Evolutionary conservation across 2,888 invertebrate species (phyloP).

Genomic region (Drosophila mayaguana): DNA sequence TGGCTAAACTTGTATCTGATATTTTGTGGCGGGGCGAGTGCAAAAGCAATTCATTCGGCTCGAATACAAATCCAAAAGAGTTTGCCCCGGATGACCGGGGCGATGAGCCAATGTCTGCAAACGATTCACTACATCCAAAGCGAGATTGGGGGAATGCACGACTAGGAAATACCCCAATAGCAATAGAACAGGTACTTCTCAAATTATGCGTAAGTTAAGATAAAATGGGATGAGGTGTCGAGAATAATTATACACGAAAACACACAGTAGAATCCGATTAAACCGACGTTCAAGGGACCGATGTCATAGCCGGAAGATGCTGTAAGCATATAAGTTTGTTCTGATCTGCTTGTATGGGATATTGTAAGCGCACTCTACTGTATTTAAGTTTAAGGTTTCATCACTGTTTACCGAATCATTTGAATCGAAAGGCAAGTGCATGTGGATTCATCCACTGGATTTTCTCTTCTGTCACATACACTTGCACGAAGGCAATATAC

Average conservation of each 20-base stretch:
- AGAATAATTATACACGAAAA: background rate
- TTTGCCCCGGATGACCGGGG: constrained; percentile 49
- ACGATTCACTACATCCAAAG: constrained; percentile 26
- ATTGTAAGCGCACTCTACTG: too few relatives aligned
- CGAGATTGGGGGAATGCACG: too few relatives aligned
- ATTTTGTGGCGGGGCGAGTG: constrained; percentile 18
- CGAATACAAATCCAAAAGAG: constrained; percentile 35
- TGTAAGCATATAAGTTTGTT: too few relatives aligned
- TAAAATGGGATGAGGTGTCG: too few relatives aligned
- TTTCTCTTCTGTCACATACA: background rate
- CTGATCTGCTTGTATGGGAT: too few relatives aligned
- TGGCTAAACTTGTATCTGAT: constrained; percentile 19
- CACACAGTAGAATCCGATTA: too few relatives aligned
- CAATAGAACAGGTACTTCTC: too few relatives aligned
- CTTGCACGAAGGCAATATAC: background rate
- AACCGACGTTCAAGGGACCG: too few relatives aligned
- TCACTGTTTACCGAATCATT: background rate
- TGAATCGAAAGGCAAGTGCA: background rate
- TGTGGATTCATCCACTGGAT: too few relatives aligned
- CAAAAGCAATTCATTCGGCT: constrained; percentile 56
- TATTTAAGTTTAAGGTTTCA: background rate
- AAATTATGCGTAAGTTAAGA: too few relatives aligned
- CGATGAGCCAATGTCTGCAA: constrained; percentile 63
- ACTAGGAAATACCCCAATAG: too few relatives aligned
- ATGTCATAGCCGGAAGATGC: too few relatives aligned